A percentile compares a stretch with the other conserved stretches of the same genome.
phyloP scores from a whole-genome alignment of 2,113 vertebrate genomes.

The Tenrec ecaudatus region DNA sequence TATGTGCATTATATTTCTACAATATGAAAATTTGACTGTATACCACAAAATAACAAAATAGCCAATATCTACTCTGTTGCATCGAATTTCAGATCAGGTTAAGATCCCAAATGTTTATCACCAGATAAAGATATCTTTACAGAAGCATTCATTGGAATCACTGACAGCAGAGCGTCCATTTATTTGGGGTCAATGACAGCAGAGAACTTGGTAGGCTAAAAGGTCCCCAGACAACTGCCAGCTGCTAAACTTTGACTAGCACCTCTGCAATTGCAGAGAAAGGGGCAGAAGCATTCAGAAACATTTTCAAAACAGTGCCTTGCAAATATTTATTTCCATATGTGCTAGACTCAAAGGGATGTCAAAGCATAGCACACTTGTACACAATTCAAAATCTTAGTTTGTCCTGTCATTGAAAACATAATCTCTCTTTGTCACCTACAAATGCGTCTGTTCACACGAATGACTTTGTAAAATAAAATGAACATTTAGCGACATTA shows the following conservation, averaged over 20 bases:
- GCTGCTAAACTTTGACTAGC: constrained; percentile 47
- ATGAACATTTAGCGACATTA: background rate
- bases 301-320: constrained; percentile 58
- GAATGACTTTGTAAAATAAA: background rate
- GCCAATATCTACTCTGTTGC: background rate
- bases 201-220: background rate
- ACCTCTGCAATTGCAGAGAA: background rate
- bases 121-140: constrained; percentile 3
- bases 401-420: constrained; percentile 14
- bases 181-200: background rate
- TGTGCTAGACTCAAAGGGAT: constrained; percentile 36
- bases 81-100: background rate
- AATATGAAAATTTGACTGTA: background rate
- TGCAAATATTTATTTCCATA: constrained; percentile 41
- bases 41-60: background rate
- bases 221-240: constrained; percentile 12
- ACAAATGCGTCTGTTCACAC: too few species aligned
- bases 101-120: background rate
- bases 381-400: background rate
- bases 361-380: background rate
- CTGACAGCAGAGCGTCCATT: background rate
- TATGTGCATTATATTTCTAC: background rate
- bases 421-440: background rate
- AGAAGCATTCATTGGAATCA: background rate
- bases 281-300: constrained; percentile 7